Evolutionary conservation across 2,888 invertebrate genomes (phyloP), one percentile per base, ranked within the genome.

Genomic region (Cheiracanthium punctorium): DNA sequence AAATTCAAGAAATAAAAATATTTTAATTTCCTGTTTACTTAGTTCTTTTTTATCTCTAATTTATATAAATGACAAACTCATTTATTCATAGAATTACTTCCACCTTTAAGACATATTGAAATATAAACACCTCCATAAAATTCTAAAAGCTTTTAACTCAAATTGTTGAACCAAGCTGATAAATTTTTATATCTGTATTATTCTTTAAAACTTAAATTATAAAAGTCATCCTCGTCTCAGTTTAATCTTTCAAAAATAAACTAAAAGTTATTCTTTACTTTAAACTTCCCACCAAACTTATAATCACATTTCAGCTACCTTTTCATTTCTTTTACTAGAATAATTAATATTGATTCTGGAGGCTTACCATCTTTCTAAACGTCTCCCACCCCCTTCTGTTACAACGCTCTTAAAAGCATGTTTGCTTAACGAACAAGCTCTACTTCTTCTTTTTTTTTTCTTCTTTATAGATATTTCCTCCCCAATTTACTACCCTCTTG

Each of bases 261-360:
- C 32, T 64, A 24, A 65, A 73, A 12, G 43, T 48, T 48, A 48
- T 48, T 64, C 28, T 64, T 29, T 64, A n/a, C 64, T 14, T 64
- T 64, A 64, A 64, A 64, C 29, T 41, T 58, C 64, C 29, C 17
- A 37, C 24, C 41, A 48, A 82, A 71, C 81, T 82, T 82, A 76
- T 82, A 82, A 82, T 82, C 82, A 82, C 82, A 82, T 82, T 82
- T 70, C 75, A 33, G 64, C 75, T 76, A 75, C 71, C 71, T 70
- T 76, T 82, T 37, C 75, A 29, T 70, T 75, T 76, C 71, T 70
- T 71, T 82, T 82, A 58, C 75, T 24, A 43, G 75, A 70, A 76
- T 82, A 82, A 82, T 82, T 82, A 82, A 82, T 48, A 48, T 48
- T 48, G 43, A 48, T 48, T 48, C 14, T 48, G 14, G 43, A 17